A percentile compares a stretch with the other conserved stretches of the same genome.
These are phyloP conservation scores for Patella caerulea DNA, from an alignment of 2,888 invertebrate genomes.

Conservation along the genomic window DNA sequence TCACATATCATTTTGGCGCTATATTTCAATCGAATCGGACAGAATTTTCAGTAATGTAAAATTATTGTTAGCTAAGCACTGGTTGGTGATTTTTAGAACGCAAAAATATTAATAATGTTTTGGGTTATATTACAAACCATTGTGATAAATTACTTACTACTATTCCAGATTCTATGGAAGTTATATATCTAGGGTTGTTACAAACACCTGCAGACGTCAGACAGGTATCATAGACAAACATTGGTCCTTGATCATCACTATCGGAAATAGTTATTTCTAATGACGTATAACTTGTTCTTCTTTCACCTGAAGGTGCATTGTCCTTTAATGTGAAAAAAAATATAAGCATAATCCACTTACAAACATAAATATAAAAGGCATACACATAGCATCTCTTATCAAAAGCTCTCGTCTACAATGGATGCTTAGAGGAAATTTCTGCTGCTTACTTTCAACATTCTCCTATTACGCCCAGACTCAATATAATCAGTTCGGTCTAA, in stretches of 20 bases:
- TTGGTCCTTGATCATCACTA: conserved; percentile 45
- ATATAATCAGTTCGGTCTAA: no score
- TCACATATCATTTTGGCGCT: no score
- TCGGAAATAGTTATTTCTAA: conserved; percentile 42
- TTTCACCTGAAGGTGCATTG: neutral
- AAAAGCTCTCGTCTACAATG: no score
- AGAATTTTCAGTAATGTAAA: no score
- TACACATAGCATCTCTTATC: no score
- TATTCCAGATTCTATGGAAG: conserved; percentile 19
- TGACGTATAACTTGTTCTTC: conserved; percentile 27
- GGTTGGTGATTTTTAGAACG: neutral
- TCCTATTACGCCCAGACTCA: no score
- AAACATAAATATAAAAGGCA: no score
- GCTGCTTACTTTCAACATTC: no score
- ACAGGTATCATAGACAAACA: conserved; percentile 43
- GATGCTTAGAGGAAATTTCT: no score
- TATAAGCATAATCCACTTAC: no score
- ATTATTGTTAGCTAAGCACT: no score
- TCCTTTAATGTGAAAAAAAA: neutral
- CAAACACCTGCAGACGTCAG: conserved; percentile 28
- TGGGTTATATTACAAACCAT: neutral
- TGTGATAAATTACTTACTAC: conserved; percentile 17
- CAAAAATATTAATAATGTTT: neutral
- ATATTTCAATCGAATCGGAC: no score
- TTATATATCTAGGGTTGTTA: conserved; percentile 28